Evolutionary conservation across 2,113 vertebrate genomes (phyloP).

Genomic region (Xenopus borealis): DNA sequence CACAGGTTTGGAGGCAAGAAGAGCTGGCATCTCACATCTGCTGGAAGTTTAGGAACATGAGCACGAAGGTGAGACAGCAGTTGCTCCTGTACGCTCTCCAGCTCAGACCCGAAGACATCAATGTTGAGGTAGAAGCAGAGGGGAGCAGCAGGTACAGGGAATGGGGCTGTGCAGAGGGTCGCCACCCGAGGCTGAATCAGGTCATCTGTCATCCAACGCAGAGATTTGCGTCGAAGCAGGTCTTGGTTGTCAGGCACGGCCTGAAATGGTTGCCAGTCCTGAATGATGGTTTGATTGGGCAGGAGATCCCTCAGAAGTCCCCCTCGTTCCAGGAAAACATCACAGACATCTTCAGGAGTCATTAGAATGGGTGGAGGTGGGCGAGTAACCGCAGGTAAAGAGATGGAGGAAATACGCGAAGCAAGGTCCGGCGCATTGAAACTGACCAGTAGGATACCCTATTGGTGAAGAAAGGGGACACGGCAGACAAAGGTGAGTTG

Average conservation of each 20-base stretch:
- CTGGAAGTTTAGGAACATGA: conserved; percentile 58
- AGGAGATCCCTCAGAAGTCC: conserved; percentile 61
- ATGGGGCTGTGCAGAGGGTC: conserved; percentile 68
- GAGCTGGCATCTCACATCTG: conserved; percentile 70
- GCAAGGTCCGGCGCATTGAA: conserved; percentile 38
- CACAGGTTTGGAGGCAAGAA: conserved; percentile 70
- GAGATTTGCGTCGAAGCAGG: conserved; percentile 66
- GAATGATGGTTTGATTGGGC: conserved; percentile 67
- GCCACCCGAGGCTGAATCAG: conserved; percentile 57
- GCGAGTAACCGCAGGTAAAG: conserved; percentile 42
- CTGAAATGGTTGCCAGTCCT: conserved; percentile 76
- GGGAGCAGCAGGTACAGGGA: conserved; percentile 63
- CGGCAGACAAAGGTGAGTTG: too few relatives aligned
- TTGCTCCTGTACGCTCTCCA: conserved; percentile 62
- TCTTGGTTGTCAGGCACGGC: conserved; percentile 64
- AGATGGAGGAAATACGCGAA: conserved; percentile 31
- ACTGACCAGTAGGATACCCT: conserved; percentile 46
- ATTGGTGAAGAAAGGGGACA: neutral
- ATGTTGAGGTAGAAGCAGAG: conserved; percentile 73
- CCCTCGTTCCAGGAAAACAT: conserved; percentile 54
- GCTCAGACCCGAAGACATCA: conserved; percentile 69
- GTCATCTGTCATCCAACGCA: conserved; percentile 71
- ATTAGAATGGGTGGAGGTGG: conserved; percentile 20
- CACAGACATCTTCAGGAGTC: conserved; percentile 14
- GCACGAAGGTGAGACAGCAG: conserved; percentile 65